Evolutionary conservation across 1,140 invertebrate species (phyloP).

Genomic region (Odontomachus brunneus): DNA sequence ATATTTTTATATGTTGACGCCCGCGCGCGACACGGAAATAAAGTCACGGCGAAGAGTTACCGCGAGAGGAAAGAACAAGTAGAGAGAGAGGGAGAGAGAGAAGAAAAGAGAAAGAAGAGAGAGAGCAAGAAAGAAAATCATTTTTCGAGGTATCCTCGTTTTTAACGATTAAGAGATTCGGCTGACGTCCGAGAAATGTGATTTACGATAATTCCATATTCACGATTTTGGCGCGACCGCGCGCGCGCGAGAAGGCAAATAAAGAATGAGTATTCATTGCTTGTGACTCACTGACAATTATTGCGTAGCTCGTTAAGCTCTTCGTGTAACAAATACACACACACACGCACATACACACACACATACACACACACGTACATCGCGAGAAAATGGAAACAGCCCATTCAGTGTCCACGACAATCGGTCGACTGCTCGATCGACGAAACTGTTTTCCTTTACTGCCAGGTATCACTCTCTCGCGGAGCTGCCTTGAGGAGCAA

Average conservation of each 20-base stretch:
- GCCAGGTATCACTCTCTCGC: conserved; percentile 73
- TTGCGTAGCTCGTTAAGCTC: conserved; percentile 60
- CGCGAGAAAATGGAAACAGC: conserved; percentile 39
- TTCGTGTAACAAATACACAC: conserved; percentile 18
- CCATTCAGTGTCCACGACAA: conserved; percentile 62
- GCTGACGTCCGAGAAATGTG: conserved; percentile 44
- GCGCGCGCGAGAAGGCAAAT: not conserved
- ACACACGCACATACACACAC: conserved; percentile 5
- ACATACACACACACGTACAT: not conserved
- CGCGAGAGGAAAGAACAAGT: too few species aligned
- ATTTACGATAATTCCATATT: conserved; percentile 56
- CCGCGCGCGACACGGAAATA: too few species aligned
- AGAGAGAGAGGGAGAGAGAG: conserved; percentile 1
- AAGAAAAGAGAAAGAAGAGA: not conserved
- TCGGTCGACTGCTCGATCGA: conserved; percentile 64
- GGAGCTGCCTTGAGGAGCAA: conserved; percentile 71
- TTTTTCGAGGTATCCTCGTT: conserved; percentile 41
- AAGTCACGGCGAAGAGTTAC: too few species aligned
- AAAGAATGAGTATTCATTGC: conserved; percentile 5
- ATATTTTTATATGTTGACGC: conserved; percentile 69
- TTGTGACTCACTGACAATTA: conserved; percentile 42
- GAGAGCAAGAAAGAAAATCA: conserved; percentile 48
- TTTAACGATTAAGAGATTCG: conserved; percentile 53
- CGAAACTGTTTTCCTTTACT: conserved; percentile 71
- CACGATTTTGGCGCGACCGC: conserved; percentile 29